Conservation (phyloP, 2,113 vertebrate species). For the Merops nubicus region DNA sequence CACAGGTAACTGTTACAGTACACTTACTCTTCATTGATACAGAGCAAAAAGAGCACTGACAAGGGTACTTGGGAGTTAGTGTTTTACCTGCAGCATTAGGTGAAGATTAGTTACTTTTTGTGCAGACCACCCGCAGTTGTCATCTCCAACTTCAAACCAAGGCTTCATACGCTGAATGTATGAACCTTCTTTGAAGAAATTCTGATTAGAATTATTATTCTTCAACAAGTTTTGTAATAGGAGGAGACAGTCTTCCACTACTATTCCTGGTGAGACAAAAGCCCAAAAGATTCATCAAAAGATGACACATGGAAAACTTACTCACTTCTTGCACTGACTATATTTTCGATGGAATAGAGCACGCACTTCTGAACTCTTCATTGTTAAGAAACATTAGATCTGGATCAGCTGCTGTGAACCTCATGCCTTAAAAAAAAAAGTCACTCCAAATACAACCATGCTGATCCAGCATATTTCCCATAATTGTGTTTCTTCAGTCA, state of each 20-base stretch:
- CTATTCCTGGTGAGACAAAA: slow-evolving; percentile 84
- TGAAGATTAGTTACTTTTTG: slow-evolving; percentile 98
- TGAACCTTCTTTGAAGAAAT: slow-evolving; percentile 99
- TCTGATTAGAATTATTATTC: slow-evolving; percentile 99
- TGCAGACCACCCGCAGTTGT: slow-evolving; percentile 96
- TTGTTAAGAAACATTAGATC: not conserved
- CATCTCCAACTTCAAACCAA: slow-evolving; percentile 97
- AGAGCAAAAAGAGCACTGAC: not conserved
- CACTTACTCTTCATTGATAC: rapidly evolving
- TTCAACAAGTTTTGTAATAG: slow-evolving; percentile 92
- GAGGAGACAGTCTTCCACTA: slow-evolving; percentile 97
- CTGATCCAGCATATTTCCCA: not conserved
- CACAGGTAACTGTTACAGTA: rapidly evolving
- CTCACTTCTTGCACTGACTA: not conserved
- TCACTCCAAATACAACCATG: rapidly evolving
- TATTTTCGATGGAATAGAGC: not conserved
- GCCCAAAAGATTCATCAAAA: not conserved
- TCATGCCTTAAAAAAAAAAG: not conserved
- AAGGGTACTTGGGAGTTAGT: rapidly evolving
- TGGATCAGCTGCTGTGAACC: not conserved
- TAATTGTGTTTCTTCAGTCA: not conserved
- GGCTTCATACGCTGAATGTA: slow-evolving; percentile 98
- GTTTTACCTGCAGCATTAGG: slow-evolving; percentile 93
- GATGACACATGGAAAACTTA: not conserved
- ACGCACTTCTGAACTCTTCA: not conserved